A percentile compares a stretch with the other conserved stretches of the same genome.
phyloP scores from a whole-genome alignment of 2,888 invertebrate species.

The Cryptocheilus praepositus region DNA sequence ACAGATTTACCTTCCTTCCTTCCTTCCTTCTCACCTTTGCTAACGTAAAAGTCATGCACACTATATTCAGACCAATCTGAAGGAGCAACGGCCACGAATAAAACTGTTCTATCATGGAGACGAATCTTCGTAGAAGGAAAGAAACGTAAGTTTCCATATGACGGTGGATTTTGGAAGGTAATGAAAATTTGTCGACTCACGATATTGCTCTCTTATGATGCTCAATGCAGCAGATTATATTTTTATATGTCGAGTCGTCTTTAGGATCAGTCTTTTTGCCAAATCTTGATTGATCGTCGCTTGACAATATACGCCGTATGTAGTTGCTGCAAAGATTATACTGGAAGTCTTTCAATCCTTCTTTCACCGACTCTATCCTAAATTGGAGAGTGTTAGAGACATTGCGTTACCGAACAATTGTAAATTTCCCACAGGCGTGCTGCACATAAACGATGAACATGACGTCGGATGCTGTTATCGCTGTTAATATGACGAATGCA shows the following conservation, averaged over 20 bases:
- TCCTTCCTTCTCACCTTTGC: conserved; percentile 10
- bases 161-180: neutral
- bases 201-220: too few relatives aligned
- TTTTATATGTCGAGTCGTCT: too few relatives aligned
- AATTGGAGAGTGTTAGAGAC: neutral
- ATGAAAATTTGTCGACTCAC: too few relatives aligned
- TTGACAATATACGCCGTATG: too few relatives aligned
- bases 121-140: neutral
- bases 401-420: conserved; percentile 16
- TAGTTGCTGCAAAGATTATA: too few relatives aligned
- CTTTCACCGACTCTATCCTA: neutral
- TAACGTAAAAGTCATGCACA: conserved; percentile 10
- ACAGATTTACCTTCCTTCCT: neutral
- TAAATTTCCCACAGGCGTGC: conserved; percentile 15
- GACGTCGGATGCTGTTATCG: conserved; percentile 5
- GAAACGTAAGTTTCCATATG: neutral
- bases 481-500: conserved; percentile 7
- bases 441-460: conserved; percentile 13
- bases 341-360: too few relatives aligned
- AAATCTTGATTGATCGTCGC: too few relatives aligned
- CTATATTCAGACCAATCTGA: conserved; percentile 13
- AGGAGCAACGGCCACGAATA: conserved; percentile 13
- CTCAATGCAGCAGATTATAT: too few relatives aligned
- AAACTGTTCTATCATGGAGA: neutral
- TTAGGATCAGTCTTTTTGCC: too few relatives aligned